Percentiles rank a stretch among this genome's conserved stretches.
Evolutionary conservation across 2,113 vertebrate species (phyloP).

Genomic region (Naja naja): DNA sequence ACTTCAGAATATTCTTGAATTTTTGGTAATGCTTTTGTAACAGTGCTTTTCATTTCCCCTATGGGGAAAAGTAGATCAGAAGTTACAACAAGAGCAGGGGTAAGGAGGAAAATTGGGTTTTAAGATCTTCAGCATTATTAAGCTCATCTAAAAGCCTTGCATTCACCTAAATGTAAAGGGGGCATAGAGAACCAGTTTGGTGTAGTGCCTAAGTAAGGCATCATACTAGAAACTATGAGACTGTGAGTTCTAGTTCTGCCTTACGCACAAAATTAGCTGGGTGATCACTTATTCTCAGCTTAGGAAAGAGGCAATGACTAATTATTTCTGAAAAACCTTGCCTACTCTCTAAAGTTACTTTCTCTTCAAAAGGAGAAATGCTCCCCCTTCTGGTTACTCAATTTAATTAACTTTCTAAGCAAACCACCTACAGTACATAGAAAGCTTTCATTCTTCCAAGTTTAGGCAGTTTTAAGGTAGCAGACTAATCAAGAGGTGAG

Average conservation of each 20-base stretch:
- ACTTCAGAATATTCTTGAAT: conserved; percentile 58
- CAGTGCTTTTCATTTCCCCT: conserved; percentile 33
- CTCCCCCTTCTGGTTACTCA: background rate
- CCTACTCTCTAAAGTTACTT: rapidly evolving
- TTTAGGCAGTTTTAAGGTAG: background rate
- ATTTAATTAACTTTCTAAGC: rapidly evolving
- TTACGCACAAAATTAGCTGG: background rate
- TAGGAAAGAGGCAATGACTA: background rate
- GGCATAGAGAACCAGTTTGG: background rate
- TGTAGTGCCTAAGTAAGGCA: background rate
- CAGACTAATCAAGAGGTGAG: background rate
- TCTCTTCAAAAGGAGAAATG: rapidly evolving
- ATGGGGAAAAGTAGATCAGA: background rate
- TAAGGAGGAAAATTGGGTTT: background rate
- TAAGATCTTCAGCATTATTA: background rate
- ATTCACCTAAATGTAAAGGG: background rate
- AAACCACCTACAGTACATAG: background rate
- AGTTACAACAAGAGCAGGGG: background rate
- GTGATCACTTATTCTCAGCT: background rate
- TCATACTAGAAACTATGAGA: background rate
- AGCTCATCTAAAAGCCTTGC: background rate
- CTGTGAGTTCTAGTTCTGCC: background rate
- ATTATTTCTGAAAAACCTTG: background rate
- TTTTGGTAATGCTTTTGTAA: conserved; percentile 32
- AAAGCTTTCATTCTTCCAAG: background rate